Conservation (phyloP, 2,797 vertebrate species). For the Dermochelys coriacea region DNA sequence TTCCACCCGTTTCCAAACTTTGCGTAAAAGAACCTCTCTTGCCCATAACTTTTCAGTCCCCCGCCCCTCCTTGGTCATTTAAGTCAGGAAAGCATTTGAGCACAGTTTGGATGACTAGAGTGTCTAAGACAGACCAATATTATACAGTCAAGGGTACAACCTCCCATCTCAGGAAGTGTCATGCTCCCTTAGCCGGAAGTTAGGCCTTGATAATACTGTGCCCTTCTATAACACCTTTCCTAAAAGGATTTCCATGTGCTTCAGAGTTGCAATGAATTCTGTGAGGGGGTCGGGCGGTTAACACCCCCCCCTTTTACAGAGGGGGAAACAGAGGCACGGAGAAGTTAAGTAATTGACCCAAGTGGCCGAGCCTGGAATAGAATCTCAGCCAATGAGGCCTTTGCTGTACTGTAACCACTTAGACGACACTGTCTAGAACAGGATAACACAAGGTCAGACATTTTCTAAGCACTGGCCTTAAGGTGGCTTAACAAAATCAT, state of each 20-base stretch:
- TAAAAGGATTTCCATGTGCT: background rate
- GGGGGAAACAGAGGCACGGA: background rate
- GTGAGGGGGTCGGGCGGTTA: background rate
- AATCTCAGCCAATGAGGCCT: background rate
- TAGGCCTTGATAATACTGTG: background rate
- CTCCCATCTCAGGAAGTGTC: background rate
- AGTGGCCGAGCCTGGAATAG: background rate
- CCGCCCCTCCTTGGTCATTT: background rate
- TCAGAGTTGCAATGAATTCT: background rate
- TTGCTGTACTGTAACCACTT: background rate
- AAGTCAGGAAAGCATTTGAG: background rate
- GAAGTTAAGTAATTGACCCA: constrained; percentile 13
- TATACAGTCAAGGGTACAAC: background rate
- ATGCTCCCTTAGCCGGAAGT: background rate
- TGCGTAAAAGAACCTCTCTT: background rate
- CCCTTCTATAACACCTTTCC: accelerated
- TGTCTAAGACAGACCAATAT: background rate
- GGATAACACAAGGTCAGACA: background rate
- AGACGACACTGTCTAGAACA: accelerated
- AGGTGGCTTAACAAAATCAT: background rate
- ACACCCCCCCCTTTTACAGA: background rate
- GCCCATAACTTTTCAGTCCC: background rate
- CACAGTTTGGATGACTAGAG: accelerated
- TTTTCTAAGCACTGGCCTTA: background rate
- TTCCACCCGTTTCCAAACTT: background rate